A percentile compares a stretch with the other conserved stretches of the same genome.
These are phyloP conservation scores for Aegypius monachus DNA, from an alignment of 2,113 vertebrate species.

Conservation along the genomic window DNA sequence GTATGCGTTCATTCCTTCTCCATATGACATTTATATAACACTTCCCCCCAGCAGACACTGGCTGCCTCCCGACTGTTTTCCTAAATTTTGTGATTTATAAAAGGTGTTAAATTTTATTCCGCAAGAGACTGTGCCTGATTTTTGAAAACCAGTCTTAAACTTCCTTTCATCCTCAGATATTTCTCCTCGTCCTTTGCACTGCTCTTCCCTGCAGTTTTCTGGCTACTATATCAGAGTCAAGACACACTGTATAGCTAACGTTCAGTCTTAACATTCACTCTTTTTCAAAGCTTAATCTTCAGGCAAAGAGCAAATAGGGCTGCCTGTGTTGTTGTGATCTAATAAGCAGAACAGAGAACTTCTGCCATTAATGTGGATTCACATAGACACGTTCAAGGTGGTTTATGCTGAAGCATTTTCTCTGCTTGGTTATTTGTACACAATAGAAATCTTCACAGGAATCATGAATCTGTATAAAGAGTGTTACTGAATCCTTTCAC, in stretches of 20 bases:
- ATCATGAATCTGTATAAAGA: not conserved
- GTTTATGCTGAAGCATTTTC: not conserved
- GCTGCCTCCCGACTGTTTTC: not conserved
- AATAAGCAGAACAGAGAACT: not conserved
- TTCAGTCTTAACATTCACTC: not conserved
- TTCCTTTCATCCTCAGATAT: not conserved
- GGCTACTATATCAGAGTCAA: not conserved
- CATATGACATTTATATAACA: not conserved
- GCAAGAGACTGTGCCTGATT: not conserved
- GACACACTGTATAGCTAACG: not conserved
- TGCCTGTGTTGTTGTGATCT: not conserved
- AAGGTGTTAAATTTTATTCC: not conserved
- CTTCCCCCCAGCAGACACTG: not conserved
- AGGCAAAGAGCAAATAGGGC: not conserved
- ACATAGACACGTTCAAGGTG: not conserved
- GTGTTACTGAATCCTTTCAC: not conserved
- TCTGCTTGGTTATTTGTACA: not conserved
- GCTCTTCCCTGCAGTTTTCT: not conserved
- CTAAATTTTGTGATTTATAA: not conserved
- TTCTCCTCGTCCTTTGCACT: not conserved
- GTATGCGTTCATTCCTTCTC: not conserved
- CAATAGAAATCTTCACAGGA: not conserved
- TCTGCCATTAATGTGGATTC: not conserved
- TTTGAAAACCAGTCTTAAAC: not conserved
- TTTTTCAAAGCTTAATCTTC: not conserved